Base-by-base conservation (phyloP, 2,888 invertebrate species). In the Gastrophysa polygoni region DNA sequence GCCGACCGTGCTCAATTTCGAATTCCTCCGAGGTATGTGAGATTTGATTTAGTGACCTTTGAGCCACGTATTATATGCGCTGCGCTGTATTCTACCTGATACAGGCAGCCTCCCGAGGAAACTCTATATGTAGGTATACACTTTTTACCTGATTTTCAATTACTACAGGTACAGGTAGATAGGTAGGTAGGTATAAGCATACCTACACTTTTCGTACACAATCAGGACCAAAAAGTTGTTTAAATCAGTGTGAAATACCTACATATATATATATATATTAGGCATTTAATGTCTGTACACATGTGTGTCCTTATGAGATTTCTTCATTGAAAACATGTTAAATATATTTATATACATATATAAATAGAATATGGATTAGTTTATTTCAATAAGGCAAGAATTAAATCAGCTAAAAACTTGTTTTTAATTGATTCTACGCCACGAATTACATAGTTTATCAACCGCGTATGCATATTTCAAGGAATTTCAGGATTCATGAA, bases 41-140 rank as follows among this genome's bases (percentile, higher is more conserved):
- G 58, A 59, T 63, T 67, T 61, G 55, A 69, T 68, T 70, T 72
- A 70, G 69, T 63, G 69, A 69, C 68, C 69, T 70, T 38, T 62
- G 64, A 73, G 76, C 76, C 76, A 76, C 76, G 76, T 76, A 75
- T 74, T 67, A 68, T n/a, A n/a, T 68, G 69, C 69, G 69, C 38
- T n/a, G 38, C n/a, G n/a, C n/a, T 38, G 38, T 38, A 54, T 54
- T 69, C 73, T 75, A 74, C 75, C 73, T 74, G 69, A 61, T 65
- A 63, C 58, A 61, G 61, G 58, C 63, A 65, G 54, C 64, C 60
- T 68, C 68, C 64, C 59, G 43, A 60, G 52, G 60, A 64, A 63
- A 59, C 59, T 63, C 48, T 46, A n/a, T n/a, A 54, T 54, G 56
- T 49, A 66, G 65, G 69, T 70, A 70, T 69, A 68, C 63, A 63